phyloP scores from a whole-genome alignment of 2,113 vertebrate species.

The Dicerorhinus sumatrensis region DNA sequence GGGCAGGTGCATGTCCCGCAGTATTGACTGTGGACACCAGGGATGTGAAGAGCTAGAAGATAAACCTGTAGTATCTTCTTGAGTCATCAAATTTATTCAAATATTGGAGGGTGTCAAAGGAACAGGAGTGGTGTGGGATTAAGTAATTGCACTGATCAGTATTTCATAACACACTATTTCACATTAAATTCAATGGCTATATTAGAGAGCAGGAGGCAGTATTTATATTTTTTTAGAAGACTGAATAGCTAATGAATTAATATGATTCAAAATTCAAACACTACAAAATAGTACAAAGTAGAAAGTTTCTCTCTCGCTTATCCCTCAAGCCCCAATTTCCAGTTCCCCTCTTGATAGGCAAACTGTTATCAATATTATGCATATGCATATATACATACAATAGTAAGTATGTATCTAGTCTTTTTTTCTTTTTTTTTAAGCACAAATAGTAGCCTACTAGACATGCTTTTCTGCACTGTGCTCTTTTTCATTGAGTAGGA shows the following conservation, averaged over 20 bases:
- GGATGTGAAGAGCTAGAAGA: neutral
- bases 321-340: neutral
- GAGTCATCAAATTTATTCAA: neutral
- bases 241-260: neutral
- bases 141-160: neutral
- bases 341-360: neutral
- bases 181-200: neutral
- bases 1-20: rapidly evolving
- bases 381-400: neutral
- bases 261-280: neutral
- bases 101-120: neutral
- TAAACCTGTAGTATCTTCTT: neutral
- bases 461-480: neutral
- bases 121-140: neutral
- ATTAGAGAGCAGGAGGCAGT: neutral
- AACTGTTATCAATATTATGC: neutral
- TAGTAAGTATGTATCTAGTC: neutral
- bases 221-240: neutral
- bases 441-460: neutral
- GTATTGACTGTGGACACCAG: neutral
- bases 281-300: neutral
- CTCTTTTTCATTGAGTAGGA: neutral
- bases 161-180: neutral
- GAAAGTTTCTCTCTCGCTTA: neutral
- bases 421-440: neutral